These are phyloP conservation scores for Chironomus striatipennis DNA, from an alignment of 1,140 invertebrate genomes.

Conservation along the genomic window DNA sequence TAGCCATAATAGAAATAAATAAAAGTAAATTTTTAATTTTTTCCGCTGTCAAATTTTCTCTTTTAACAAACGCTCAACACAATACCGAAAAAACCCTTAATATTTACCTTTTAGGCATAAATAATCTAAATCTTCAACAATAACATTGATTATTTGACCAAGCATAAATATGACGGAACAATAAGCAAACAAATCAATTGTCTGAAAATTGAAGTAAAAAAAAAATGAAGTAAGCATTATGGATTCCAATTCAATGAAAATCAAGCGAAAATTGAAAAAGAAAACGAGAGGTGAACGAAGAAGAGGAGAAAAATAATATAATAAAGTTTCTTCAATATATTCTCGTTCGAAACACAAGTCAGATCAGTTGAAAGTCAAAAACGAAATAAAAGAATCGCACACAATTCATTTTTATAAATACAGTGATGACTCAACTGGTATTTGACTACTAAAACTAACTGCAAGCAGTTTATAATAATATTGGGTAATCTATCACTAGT, in stretches of 20 bases:
- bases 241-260: background rate
- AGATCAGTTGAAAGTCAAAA: slow-evolving; percentile 3
- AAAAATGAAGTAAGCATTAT: background rate
- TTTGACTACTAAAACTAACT: too few relatives aligned
- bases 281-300: background rate
- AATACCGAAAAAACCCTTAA: background rate
- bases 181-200: slow-evolving; percentile 8
- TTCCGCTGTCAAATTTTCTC: background rate
- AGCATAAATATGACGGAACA: background rate
- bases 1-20: too few relatives aligned
- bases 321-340: background rate
- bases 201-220: background rate
- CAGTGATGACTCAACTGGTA: background rate
- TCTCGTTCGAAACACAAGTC: background rate
- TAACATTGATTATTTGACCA: background rate
- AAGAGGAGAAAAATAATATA: background rate
- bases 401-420: slow-evolving; percentile 8
- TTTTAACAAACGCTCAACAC: background rate
- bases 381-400: background rate
- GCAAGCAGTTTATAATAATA: too few relatives aligned
- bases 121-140: background rate
- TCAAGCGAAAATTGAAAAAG: background rate
- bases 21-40: background rate
- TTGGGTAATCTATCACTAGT: too few relatives aligned
- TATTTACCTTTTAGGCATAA: slow-evolving; percentile 7